phyloP scores from a whole-genome alignment of 2,113 vertebrate species.

The Archilochus colubris region DNA sequence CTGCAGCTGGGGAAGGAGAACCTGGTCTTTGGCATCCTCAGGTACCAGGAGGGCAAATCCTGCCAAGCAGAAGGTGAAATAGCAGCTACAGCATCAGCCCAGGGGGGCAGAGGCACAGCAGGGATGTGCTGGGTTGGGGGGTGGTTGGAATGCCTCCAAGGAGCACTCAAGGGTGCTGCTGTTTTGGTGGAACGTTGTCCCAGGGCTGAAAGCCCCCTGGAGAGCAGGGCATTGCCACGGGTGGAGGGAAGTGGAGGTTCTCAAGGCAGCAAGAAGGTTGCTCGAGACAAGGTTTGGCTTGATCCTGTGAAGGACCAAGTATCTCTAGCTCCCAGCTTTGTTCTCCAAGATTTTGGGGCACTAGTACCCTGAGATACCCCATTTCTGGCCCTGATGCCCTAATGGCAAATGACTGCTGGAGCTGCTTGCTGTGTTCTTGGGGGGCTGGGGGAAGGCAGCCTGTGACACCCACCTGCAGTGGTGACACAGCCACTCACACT shows the following conservation, averaged over 20 bases:
- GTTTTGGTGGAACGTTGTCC: background rate
- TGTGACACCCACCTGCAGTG: background rate
- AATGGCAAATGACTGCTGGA: background rate
- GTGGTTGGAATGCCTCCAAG: background rate
- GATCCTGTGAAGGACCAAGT: background rate
- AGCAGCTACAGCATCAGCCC: background rate
- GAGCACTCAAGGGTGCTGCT: background rate
- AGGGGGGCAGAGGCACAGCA: background rate
- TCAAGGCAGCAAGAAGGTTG: background rate
- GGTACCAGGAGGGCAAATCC: background rate
- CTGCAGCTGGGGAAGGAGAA: background rate
- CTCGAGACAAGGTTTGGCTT: background rate
- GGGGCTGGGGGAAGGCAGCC: background rate
- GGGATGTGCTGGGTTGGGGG: background rate
- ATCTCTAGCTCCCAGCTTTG: background rate
- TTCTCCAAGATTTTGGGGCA: background rate
- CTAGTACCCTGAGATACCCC: background rate
- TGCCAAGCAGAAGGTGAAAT: background rate
- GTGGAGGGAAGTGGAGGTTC: background rate
- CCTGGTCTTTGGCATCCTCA: background rate
- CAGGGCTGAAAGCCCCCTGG: background rate
- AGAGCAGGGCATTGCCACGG: background rate
- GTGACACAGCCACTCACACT: background rate
- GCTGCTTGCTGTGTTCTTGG: background rate
- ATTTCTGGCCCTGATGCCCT: background rate